phyloP scores from a whole-genome alignment of 2,888 invertebrate genomes.

The Drosophila tanythrix region DNA sequence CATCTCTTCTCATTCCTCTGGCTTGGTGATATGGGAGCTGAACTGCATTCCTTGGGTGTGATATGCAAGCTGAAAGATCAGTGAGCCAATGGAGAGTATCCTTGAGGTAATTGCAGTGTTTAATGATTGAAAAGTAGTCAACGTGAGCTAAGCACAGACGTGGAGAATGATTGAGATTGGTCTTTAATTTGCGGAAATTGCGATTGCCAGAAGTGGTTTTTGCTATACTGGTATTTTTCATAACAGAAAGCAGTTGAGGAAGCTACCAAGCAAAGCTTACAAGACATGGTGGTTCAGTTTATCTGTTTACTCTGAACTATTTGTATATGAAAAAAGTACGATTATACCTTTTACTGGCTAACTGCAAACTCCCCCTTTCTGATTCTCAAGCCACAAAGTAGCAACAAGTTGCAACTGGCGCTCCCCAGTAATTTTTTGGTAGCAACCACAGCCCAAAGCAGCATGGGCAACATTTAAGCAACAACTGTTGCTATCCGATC shows the following conservation, averaged over 20 bases:
- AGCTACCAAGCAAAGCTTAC: slow-evolving; percentile 9
- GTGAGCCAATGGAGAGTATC: slow-evolving; percentile 46
- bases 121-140: slow-evolving; percentile 73
- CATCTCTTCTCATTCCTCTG: slow-evolving; percentile 4
- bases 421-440: slow-evolving; percentile 36
- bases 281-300: background rate
- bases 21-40: slow-evolving; percentile 35
- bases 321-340: background rate
- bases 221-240: background rate
- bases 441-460: slow-evolving; percentile 20
- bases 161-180: slow-evolving; percentile 71
- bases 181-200: slow-evolving; percentile 77
- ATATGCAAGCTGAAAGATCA: slow-evolving; percentile 47
- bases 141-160: slow-evolving; percentile 69
- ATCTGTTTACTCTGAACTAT: background rate
- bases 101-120: slow-evolving; percentile 69
- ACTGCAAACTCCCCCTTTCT: slow-evolving; percentile 11
- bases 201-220: slow-evolving; percentile 31
- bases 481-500: slow-evolving; percentile 54
- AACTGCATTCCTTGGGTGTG: slow-evolving; percentile 54
- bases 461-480: slow-evolving; percentile 42
- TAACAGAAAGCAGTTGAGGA: background rate
- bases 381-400: slow-evolving; percentile 12
- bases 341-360: background rate
- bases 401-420: slow-evolving; percentile 42